Conservation (phyloP, 1,140 invertebrate genomes). For the Sipha flava region DNA sequence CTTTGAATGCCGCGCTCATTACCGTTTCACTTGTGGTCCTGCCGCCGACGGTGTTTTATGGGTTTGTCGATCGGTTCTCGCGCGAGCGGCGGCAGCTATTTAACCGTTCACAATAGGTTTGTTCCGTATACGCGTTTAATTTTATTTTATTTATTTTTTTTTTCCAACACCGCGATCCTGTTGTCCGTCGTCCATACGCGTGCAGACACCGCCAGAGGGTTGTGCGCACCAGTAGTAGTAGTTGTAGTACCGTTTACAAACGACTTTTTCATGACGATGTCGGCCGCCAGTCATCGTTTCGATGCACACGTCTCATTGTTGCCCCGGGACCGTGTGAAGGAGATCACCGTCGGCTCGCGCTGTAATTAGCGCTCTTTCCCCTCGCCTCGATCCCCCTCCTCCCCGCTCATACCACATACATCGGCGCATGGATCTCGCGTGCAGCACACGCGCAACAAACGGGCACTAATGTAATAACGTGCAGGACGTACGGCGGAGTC, state of each 20-base stretch:
- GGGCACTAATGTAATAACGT: too few species aligned
- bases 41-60: background rate
- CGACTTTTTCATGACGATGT: conserved; percentile 1
- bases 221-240: too few species aligned
- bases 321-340: background rate
- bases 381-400: background rate
- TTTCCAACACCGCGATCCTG: background rate
- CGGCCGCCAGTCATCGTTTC: background rate
- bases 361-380: background rate
- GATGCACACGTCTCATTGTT: background rate
- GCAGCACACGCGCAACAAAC: too few species aligned
- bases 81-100: background rate
- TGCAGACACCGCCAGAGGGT: background rate
- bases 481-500: too few species aligned
- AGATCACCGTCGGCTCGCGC: background rate
- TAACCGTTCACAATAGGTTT: background rate
- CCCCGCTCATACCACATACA: too few species aligned
- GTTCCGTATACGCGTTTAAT: too few species aligned
- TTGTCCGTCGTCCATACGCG: background rate
- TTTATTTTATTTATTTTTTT: too few species aligned
- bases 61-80: conserved; percentile 2
- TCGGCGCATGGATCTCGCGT: background rate
- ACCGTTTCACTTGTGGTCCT: background rate
- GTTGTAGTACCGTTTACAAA: background rate
- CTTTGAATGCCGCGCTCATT: background rate